Evolutionary conservation across 2,113 vertebrate genomes (phyloP), one percentile per base, ranked within the genome.

Genomic region (Tragelaphus scriptus): DNA sequence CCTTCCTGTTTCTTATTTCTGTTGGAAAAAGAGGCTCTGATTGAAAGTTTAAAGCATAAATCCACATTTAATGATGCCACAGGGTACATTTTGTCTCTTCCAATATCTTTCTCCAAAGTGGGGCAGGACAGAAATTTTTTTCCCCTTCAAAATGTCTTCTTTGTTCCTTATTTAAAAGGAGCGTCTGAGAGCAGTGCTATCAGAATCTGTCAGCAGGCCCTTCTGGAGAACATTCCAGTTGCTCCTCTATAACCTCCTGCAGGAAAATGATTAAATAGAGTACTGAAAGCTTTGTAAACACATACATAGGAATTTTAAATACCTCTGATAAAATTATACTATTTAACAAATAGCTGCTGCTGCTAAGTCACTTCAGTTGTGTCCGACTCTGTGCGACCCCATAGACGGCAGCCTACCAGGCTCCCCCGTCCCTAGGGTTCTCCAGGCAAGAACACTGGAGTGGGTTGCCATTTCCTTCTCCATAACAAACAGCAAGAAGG

Each of bases 1-100:
- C 49, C 61, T 85, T 88, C 40, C 58, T 87, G 9, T 82, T 92
- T 91, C 58, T 95, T 89, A 88, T 80, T 98, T 95, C 51, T 86
- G 3, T 90, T 85, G 94, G 40, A 80, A 79, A 97, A 97, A 93
- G n/a, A 87, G 61, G 51, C 61, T 81, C 8, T 75, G 32, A 84
- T 71, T 96, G 55, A 87, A 96, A 93, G 21, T 32, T 25, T 51
- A 81, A 75, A 77, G 25, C 51, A 58, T 11, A 92, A 94, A 59
- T 58, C 49, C n/a, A 25, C 51, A 59, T 85, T 81, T 85, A 88
- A 85, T 94, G 75, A 90, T 85, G 61, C 9, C 30, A 90, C 17
- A 6, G 44, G 47, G 14, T 82, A 56, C 23, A 10, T 96, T 95
- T 94, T 85, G 61, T 79, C 49, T 81, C 88, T 96, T 95, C 51